Percentiles rank a stretch among this genome's conserved stretches.
phyloP scores from a whole-genome alignment of 2,888 invertebrate species.

The Drosophila mettleri region DNA sequence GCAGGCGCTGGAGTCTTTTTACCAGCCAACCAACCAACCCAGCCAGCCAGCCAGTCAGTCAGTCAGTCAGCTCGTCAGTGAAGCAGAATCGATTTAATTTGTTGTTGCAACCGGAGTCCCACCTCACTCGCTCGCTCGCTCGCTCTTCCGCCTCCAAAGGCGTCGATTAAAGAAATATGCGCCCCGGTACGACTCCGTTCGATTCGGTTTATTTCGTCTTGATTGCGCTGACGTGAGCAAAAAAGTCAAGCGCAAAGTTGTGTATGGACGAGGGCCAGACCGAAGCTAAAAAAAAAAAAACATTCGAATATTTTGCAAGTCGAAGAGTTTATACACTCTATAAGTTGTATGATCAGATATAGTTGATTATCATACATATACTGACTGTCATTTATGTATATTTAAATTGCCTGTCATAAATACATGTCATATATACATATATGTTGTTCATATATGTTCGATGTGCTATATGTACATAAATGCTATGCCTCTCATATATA shows the following conservation, averaged over 20 bases:
- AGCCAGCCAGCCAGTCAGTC: slow-evolving; percentile 18
- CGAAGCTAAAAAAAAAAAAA: background rate
- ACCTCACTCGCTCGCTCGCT: background rate
- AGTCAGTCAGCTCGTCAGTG: slow-evolving; percentile 5
- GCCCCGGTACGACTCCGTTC: slow-evolving; percentile 35
- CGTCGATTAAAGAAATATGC: slow-evolving; percentile 80
- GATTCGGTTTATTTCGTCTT: slow-evolving; percentile 45
- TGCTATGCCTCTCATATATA: no score
- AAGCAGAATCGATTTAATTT: slow-evolving; percentile 81
- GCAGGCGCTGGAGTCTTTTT: slow-evolving; percentile 40
- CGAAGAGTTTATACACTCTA: slow-evolving; percentile 7
- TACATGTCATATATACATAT: no score
- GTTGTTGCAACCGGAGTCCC: slow-evolving; percentile 59
- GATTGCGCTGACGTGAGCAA: slow-evolving; percentile 74
- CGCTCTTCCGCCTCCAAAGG: slow-evolving; percentile 15
- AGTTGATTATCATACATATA: no score
- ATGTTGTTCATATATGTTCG: no score
- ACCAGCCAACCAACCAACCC: background rate
- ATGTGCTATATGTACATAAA: no score
- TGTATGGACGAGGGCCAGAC: slow-evolving; percentile 12
- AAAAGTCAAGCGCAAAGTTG: slow-evolving; percentile 44
- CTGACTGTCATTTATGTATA: no score
- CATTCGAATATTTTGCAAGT: background rate
- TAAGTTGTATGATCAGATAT: background rate
- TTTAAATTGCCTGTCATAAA: no score